Evolutionary conservation across 2,888 invertebrate species (phyloP).

Genomic region (Crocallis elinguaria): DNA sequence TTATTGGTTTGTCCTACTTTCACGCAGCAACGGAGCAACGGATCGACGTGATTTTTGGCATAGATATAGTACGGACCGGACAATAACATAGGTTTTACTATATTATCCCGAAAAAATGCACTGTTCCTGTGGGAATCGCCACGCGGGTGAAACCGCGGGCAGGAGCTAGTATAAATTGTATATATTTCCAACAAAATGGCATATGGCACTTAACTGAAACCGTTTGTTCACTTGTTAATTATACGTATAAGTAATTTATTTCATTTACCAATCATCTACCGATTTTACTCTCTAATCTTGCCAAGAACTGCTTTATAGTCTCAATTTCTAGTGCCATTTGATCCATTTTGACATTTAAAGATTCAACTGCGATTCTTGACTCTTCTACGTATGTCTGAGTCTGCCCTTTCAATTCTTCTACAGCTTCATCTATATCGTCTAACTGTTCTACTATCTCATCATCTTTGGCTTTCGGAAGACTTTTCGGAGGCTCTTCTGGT

Average conservation of each 20-base stretch:
- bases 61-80: no score
- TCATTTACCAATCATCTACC: conserved; percentile 1
- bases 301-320: conserved; percentile 62
- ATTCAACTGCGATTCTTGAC: conserved; percentile 55
- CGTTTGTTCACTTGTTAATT: no score
- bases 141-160: no score
- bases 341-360: conserved; percentile 68
- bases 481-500: conserved; percentile 31
- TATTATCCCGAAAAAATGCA: no score
- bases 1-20: no score
- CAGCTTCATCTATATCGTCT: conserved; percentile 60
- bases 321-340: conserved; percentile 69
- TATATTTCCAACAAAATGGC: neutral
- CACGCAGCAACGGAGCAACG: no score
- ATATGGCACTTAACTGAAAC: neutral
- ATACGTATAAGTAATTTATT: no score
- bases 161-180: no score
- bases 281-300: conserved; percentile 64
- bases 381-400: conserved; percentile 55
- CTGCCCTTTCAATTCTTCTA: conserved; percentile 59
- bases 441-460: conserved; percentile 64
- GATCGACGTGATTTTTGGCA: no score
- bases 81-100: no score
- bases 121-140: no score
- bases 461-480: conserved; percentile 41